Conservation (phyloP, 1,140 invertebrate genomes). For the Drosophila teissieri region DNA sequence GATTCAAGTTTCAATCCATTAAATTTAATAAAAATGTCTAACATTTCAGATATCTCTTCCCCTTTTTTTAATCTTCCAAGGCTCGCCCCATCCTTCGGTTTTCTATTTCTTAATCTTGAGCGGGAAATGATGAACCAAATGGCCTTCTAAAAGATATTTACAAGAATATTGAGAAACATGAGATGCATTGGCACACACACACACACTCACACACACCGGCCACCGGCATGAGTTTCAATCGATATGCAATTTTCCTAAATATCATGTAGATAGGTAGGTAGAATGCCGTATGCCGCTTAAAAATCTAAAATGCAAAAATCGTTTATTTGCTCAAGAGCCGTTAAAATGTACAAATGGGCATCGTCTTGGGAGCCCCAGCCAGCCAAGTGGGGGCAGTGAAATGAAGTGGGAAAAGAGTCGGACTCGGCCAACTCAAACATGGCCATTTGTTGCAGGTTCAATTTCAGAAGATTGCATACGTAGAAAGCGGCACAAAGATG, state of each 20-base stretch:
- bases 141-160: conserved; percentile 2
- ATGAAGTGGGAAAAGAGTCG: conserved; percentile 26
- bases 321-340: conserved; percentile 79
- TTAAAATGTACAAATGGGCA: conserved; percentile 69
- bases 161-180: conserved; percentile 1
- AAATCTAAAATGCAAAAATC: conserved; percentile 80
- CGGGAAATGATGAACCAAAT: conserved; percentile 1
- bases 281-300: conserved; percentile 30
- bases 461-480: conserved; percentile 78
- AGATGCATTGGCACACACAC: background rate
- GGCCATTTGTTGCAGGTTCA: conserved; percentile 78
- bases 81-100: too few relatives aligned
- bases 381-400: conserved; percentile 8
- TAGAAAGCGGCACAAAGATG: conserved; percentile 38
- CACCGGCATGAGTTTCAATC: conserved; percentile 14
- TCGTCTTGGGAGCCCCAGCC: conserved; percentile 14
- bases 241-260: conserved; percentile 43
- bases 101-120: conserved; percentile 1
- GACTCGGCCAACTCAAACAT: conserved; percentile 75
- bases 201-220: background rate
- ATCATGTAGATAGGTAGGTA: conserved; percentile 17
- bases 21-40: background rate
- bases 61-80: background rate
- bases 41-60: background rate
- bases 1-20: background rate